Conservation (phyloP, 2,797 vertebrate genomes). For the Poecilia wingei region DNA sequence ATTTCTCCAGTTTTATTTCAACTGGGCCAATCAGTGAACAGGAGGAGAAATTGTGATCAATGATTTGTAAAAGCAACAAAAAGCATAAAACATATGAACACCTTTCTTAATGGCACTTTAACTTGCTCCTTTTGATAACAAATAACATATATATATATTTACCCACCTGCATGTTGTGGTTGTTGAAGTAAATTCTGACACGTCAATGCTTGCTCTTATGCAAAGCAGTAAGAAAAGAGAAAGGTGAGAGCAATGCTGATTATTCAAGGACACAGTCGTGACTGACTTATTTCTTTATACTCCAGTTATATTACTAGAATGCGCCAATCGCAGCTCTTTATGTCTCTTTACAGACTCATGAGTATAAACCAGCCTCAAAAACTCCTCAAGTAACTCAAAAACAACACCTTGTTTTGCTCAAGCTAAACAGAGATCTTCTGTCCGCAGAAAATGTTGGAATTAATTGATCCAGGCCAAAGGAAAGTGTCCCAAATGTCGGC, state of each 20-base stretch:
- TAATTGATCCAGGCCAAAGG: conserved; percentile 77
- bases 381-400: conserved; percentile 50
- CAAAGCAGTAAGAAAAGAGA: conserved; percentile 55
- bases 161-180: conserved; percentile 50
- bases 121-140: conserved; percentile 10
- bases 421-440: conserved; percentile 69
- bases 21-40: no score
- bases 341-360: conserved; percentile 40
- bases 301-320: conserved; percentile 53
- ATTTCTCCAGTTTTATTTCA: no score
- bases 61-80: no score
- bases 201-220: conserved; percentile 55
- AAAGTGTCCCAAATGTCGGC: conserved; percentile 78
- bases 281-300: conserved; percentile 66
- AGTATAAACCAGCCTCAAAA: conserved; percentile 42
- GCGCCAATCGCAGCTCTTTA: conserved; percentile 66
- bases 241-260: conserved; percentile 65
- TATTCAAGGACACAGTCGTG: conserved; percentile 69
- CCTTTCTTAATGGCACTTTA: neutral
- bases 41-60: no score
- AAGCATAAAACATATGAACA: no score
- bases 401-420: conserved; percentile 40
- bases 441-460: conserved; percentile 56
- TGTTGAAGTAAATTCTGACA: conserved; percentile 60
- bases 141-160: neutral